These are phyloP conservation scores for Prunella strophiata DNA, from an alignment of 2,797 vertebrate genomes.

Conservation along the genomic window DNA sequence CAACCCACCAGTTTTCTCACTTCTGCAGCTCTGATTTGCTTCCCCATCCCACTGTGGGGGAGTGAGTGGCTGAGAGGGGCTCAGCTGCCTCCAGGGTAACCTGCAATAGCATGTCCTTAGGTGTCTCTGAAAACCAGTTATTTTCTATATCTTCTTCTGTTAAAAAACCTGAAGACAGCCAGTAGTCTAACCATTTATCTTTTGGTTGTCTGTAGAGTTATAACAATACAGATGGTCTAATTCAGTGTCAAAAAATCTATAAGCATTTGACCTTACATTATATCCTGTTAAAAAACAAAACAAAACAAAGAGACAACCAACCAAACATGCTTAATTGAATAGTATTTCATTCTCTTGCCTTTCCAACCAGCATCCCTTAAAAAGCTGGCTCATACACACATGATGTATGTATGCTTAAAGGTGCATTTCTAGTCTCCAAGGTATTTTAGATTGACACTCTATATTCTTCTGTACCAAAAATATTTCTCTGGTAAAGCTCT, in stretches of 20 bases:
- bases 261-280: not conserved
- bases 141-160: not conserved
- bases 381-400: not conserved
- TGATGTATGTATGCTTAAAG: not conserved
- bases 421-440: not conserved
- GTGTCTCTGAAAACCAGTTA: not conserved
- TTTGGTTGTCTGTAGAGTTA: not conserved
- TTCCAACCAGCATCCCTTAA: not conserved
- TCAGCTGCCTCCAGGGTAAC: not conserved
- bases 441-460: not conserved
- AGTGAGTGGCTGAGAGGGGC: not conserved
- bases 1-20: not conserved
- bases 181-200: not conserved
- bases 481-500: not conserved
- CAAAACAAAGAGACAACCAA: not conserved
- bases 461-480: not conserved
- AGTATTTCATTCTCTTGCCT: not conserved
- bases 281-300: not conserved
- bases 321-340: not conserved
- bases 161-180: not conserved
- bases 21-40: not conserved
- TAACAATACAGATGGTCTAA: not conserved
- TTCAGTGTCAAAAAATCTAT: not conserved
- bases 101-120: not conserved
- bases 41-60: not conserved